phyloP scores from a whole-genome alignment of 2,888 invertebrate genomes.

The Tyria jacobaeae region DNA sequence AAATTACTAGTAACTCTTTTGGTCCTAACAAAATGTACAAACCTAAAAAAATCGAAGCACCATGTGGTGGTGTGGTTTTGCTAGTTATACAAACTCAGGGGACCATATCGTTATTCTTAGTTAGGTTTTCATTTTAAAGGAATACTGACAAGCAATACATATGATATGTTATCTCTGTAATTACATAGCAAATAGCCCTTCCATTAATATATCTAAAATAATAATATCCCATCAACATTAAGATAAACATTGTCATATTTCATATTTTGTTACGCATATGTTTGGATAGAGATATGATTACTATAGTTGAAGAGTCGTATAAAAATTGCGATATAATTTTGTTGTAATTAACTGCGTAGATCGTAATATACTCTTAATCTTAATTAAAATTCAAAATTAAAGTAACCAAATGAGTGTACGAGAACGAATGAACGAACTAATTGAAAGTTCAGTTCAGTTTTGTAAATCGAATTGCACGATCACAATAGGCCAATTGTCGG shows the following conservation, averaged over 20 bases:
- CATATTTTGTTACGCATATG: conserved; percentile 11
- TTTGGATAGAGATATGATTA: conserved; percentile 5
- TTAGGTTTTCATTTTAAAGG: conserved; percentile 5
- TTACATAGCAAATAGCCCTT: conserved; percentile 8
- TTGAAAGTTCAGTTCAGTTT: conserved; percentile 33
- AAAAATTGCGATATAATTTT: too few relatives aligned
- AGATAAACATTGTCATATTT: conserved; percentile 20
- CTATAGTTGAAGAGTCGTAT: conserved; percentile 1
- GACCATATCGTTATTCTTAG: conserved; percentile 13
- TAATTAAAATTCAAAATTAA: too few relatives aligned
- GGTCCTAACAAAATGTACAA: background rate
- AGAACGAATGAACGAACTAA: conserved; percentile 14
- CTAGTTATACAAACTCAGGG: background rate
- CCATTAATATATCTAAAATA: conserved; percentile 16
- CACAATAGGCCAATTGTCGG: conserved; percentile 42
- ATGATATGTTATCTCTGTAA: conserved; percentile 14
- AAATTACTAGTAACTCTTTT: conserved; percentile 6
- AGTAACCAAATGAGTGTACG: background rate
- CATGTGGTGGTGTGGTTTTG: too few relatives aligned
- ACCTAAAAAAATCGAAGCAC: too few relatives aligned
- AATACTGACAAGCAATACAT: conserved; percentile 5
- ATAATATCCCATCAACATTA: conserved; percentile 11
- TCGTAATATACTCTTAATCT: too few relatives aligned
- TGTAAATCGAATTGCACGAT: conserved; percentile 35
- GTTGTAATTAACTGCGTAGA: conserved; percentile 3